Evolutionary conservation across 2,888 invertebrate genomes (phyloP), one percentile per base, ranked within the genome.

Genomic region (Hemithea aestivaria): DNA sequence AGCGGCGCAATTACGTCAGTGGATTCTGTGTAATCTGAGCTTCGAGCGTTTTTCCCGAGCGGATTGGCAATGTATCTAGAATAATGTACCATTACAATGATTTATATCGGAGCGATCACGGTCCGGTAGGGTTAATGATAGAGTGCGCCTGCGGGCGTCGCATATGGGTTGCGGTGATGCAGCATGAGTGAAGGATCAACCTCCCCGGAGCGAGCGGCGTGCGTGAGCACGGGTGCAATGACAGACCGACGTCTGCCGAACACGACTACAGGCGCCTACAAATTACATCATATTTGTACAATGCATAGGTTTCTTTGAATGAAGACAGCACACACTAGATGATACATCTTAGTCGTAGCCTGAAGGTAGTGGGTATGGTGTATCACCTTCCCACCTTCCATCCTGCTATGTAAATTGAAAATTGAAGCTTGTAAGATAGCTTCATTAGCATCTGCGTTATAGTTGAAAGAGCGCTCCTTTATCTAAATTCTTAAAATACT

Each of bases 1-100:
- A 81, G 75, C 65, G 72, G 70, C 54, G 78, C 80, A 81, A 84
- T 83, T 81, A 83, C 79, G 71, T 69, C 76, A 71, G 74, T 61
- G 67, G 67, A 70, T 58, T 72, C 64, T 68, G 70, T 74, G 69
- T 80, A 82, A 82, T 83, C 73, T 74, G 64, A 66, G 69, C 68
- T 65, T 61, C 60, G 68, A 70, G 76, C 73, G 70, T 67, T 72
- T 79, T 83, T 81, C 79, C 76, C 76, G 73, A 71, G 75, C 73
- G 74, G 78, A 77, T 79, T 74, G 66, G 67, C 69, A 78, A 72
- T 73, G 73, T 73, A 72, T 75, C 81, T 71, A 74, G 76, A 78
- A 81, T 83, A 80, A 84, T 84, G 69, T 82, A 75, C 81, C 75
- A 84, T 85, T 84, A 84, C 71, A 75, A 74, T 82, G 85, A 83